These are phyloP conservation scores for Vandiemenella viatica DNA, from an alignment of 2,888 invertebrate species.

Conservation along the genomic window DNA sequence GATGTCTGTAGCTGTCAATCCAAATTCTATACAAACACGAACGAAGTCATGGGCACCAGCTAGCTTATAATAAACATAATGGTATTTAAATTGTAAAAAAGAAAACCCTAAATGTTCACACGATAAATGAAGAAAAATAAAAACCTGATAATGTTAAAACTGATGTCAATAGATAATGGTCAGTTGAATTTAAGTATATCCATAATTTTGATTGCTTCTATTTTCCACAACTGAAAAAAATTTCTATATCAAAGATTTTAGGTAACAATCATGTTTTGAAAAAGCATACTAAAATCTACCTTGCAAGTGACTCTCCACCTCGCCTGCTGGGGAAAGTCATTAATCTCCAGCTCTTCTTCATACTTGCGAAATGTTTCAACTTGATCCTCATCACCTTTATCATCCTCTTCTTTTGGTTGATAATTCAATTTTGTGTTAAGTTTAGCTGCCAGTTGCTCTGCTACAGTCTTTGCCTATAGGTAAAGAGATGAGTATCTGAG, in stretches of 20 bases:
- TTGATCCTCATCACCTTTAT: slow-evolving; percentile 48
- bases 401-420: slow-evolving; percentile 78
- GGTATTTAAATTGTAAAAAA: too few relatives aligned
- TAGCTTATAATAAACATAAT: too few relatives aligned
- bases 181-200: too few relatives aligned
- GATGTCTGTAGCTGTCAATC: too few relatives aligned
- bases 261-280: background rate
- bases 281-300: slow-evolving; percentile 29
- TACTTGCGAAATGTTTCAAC: slow-evolving; percentile 65
- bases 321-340: slow-evolving; percentile 98
- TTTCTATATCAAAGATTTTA: background rate
- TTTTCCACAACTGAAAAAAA: background rate
- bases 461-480: slow-evolving; percentile 74
- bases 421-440: slow-evolving; percentile 94
- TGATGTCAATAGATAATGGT: too few relatives aligned
- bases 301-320: slow-evolving; percentile 96
- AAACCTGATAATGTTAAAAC: too few relatives aligned
- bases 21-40: too few relatives aligned
- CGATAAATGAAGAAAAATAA: too few relatives aligned
- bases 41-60: too few relatives aligned
- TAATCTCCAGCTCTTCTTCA: slow-evolving; percentile 98
- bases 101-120: too few relatives aligned
- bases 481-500: too few relatives aligned
- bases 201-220: too few relatives aligned
- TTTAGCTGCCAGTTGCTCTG: slow-evolving; percentile 93